Base-by-base conservation (phyloP, 1,140 invertebrate species). In the Drosophila ironensis region DNA sequence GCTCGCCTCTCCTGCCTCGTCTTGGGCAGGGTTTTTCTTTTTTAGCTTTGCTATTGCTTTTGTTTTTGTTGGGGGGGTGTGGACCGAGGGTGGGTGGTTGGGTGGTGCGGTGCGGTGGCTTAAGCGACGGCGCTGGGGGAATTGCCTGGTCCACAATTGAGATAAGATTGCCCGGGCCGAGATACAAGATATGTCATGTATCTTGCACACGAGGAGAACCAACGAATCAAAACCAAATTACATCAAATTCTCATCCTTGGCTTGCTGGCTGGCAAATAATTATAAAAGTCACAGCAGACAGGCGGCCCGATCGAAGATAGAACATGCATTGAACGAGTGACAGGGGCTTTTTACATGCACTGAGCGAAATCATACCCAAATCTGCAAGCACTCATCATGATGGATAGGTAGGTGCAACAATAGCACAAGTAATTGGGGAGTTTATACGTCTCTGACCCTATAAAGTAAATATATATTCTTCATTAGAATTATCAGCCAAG, bases 101-200 rank as follows among this genome's bases (percentile, higher is more conserved):
- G 44, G 30, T 35, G 35, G 24, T 22, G 19, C 52, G 46, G 56
- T 56, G 33, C 51, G 56, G 56, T 46, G 71, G 53, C 59, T 64
- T 73, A 68, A 48, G 42, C 12, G 22, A n/a, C 41, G 3, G 20
- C 14, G 41, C 17, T 37, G 44, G 64, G 66, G 74, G 72, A 63
- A 81, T 81, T 63, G 78, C 68, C 63, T 70, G 77, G 57, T 75
- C 66, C 77, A 69, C 82, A 87, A 87, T 88, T 87, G 78, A 88
- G 82, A 87, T 87, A 88, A 87, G 82, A 87, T 81, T 86, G 74
- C 53, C 70, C 41, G 17, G 12, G 60, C 66, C 44, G 54, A 80
- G 80, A 84, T 84, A 84, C 81, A 80, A 86, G 81, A 86, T 86
- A 86, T 87, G 81, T 75, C 81, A 86, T 87, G 81, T 84, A 84